Base-by-base conservation (phyloP, 2,113 vertebrate species). In the Cromileptes altivelis region DNA sequence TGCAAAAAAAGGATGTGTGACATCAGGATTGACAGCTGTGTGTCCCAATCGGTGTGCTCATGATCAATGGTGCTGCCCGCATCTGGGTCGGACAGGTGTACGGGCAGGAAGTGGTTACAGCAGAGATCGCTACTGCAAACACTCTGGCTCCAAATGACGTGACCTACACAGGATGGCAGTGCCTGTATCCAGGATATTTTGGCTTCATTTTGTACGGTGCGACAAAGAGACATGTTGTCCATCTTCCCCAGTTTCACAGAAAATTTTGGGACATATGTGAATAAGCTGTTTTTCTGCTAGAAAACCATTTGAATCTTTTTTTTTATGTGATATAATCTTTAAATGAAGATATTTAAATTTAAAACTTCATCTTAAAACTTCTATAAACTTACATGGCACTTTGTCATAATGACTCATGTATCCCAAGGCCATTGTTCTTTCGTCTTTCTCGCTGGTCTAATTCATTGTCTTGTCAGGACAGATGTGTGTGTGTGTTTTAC, bases 381-480 rank as follows among this genome's bases (percentile, higher is more conserved):
- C 2, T 53, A 30, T 42, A 69, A 78, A 74, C 25, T 72, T 69
- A 37, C 6, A 19, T 47, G 30, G 57, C 56, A 74, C 52, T 67
- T 78, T 68, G 25, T 76, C 45, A 76, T 53, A 72, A 81, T 50
- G 30, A 83, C 15, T 76, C 65, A 14, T 73, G 37, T 25, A 27
- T 88, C 70, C 55, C 9, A 45, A n/a, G 81, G 81, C 74, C 5
- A 56, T 50, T 64, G 21, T 71, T 85, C 80, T 88, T 84, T 81
- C 4, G 56, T 87, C 64, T 80, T 21, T 40, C 64, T 74, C 25
- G 3, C 50, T n/a, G 56, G 67, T 50, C 40, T 86, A 79, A 88
- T 88, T 88, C 50, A 63, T 86, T 63, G 50, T 89, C 74, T 79
- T 63, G 81, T 92, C 75, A 75, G 74, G 78, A 82, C 80, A 88